Evolutionary conservation across 2,888 invertebrate genomes (phyloP).

Genomic region (Lumbricus terrestris): DNA sequence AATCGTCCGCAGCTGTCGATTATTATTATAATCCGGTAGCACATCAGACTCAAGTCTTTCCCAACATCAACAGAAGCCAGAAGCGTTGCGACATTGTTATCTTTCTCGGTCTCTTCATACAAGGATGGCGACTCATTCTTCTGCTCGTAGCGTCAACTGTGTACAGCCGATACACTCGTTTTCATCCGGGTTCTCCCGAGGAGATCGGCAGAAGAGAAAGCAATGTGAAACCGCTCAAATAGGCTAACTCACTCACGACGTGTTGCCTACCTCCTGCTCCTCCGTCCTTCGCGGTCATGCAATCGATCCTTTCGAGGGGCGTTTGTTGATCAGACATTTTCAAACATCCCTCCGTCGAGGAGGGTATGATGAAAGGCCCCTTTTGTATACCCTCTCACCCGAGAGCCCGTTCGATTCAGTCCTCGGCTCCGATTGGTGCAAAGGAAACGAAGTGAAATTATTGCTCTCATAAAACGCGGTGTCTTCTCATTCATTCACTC

Average conservation of each 20-base stretch:
- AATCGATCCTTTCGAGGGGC: neutral
- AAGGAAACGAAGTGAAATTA: neutral
- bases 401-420: neutral
- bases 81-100: neutral
- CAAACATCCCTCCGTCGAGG: neutral
- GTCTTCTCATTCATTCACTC: too few relatives aligned
- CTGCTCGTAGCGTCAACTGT: neutral
- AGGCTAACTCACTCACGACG: too few relatives aligned
- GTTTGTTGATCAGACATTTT: neutral
- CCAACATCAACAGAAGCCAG: neutral
- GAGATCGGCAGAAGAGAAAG: too few relatives aligned
- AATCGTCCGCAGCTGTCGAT: neutral
- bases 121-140: neutral
- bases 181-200: neutral
- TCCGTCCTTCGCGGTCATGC: neutral
- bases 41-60: too few relatives aligned
- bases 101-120: neutral
- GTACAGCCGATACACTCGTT: neutral
- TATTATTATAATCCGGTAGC: too few relatives aligned
- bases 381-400: neutral
- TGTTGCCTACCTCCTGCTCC: too few relatives aligned
- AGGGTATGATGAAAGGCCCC: neutral
- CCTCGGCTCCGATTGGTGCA: neutral
- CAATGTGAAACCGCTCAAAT: too few relatives aligned
- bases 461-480: conserved; percentile 3